Base-by-base conservation (phyloP, 2,888 invertebrate genomes). In the Daptonema setosum region DNA sequence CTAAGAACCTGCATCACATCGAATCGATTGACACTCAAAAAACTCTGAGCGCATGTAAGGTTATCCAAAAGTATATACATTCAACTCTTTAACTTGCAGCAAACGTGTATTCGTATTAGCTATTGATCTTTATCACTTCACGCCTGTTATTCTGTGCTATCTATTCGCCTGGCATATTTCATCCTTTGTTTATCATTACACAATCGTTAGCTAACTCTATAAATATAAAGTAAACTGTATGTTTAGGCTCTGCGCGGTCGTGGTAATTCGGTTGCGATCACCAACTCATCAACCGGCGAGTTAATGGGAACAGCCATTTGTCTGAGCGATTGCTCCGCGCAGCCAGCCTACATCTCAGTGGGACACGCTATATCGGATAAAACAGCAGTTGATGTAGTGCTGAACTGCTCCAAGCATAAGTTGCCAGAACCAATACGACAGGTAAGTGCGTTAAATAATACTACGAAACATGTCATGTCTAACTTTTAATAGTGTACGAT, bases 1-100 rank as follows among this genome's bases (percentile, higher is more conserved):
- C 74, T 8, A 76, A 76, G 62, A 73, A 70, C 51, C 63, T 75
- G 30, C 70, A 71, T 43, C 66, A 69, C 22, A 68, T 70, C 22
- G 68, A 68, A 60, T 11, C 11, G n/a, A n/a, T n/a, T n/a, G n/a
- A n/a, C n/a, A n/a, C n/a, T n/a, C n/a, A n/a, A n/a, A n/a, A n/a
- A n/a, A n/a, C n/a, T n/a, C n/a, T n/a, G n/a, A n/a, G n/a, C n/a
- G n/a, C n/a, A n/a, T n/a, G n/a, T n/a, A n/a, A n/a, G n/a, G n/a
- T n/a, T n/a, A n/a, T n/a, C n/a, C n/a, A n/a, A n/a, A n/a, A n/a
- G n/a, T n/a, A n/a, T n/a, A n/a, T n/a, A n/a, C n/a, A n/a, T n/a
- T n/a, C n/a, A n/a, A n/a, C n/a, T n/a, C n/a, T n/a, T n/a, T n/a
- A n/a, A n/a, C n/a, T n/a, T n/a, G n/a, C n/a, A n/a, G n/a, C n/a